Evolutionary conservation across 2,888 invertebrate species (phyloP).

Genomic region (Thereva unica): DNA sequence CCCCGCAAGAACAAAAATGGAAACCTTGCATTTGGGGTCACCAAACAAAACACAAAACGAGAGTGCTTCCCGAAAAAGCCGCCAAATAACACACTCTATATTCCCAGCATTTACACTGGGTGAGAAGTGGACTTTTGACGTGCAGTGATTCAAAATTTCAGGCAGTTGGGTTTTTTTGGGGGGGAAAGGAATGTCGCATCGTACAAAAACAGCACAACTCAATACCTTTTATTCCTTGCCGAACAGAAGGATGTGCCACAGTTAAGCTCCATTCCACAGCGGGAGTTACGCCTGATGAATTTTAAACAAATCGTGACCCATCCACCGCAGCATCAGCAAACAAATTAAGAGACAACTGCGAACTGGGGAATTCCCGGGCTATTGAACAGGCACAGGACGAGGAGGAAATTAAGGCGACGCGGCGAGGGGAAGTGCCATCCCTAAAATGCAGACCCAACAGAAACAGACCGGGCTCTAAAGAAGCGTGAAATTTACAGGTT

Average conservation of each 20-base stretch:
- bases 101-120: too few species aligned
- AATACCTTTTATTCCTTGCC: conserved; percentile 9
- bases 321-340: conserved; percentile 23
- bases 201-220: conserved; percentile 3
- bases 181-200: too few species aligned
- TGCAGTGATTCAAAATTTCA: too few species aligned
- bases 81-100: too few species aligned
- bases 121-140: too few species aligned
- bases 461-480: conserved; percentile 9
- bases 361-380: conserved; percentile 5
- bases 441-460: conserved; percentile 12
- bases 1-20: too few species aligned
- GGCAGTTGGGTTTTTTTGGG: too few species aligned
- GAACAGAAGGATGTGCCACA: background rate
- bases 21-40: too few species aligned
- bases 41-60: too few species aligned
- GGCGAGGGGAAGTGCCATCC: background rate
- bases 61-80: too few species aligned
- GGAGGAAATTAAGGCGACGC: background rate
- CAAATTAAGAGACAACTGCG: conserved; percentile 29
- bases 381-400: background rate
- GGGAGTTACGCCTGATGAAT: conserved; percentile 13
- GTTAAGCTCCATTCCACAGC: conserved; percentile 7
- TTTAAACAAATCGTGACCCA: conserved; percentile 23
- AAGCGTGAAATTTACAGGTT: conserved; percentile 15